phyloP scores from a whole-genome alignment of 2,113 vertebrate species.

The Rhizomys pruinosus region DNA sequence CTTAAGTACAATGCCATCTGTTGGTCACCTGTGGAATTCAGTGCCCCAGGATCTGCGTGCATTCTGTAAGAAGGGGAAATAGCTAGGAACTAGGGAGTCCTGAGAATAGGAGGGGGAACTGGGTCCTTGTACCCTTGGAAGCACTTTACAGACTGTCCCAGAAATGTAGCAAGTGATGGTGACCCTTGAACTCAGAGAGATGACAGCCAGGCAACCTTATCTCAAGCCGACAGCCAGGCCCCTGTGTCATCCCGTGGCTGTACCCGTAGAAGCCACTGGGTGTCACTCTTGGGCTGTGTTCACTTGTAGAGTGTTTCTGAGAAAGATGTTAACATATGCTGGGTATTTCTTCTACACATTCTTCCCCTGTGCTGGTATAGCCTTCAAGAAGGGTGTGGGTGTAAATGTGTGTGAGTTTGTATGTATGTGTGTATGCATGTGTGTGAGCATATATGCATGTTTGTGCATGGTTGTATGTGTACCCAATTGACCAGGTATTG shows the following conservation, averaged over 20 bases:
- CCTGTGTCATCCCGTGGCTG: background rate
- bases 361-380: background rate
- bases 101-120: too few relatives aligned
- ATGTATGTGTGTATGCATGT: background rate
- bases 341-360: background rate
- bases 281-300: constrained; percentile 19
- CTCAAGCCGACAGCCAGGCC: too few relatives aligned
- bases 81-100: too few relatives aligned
- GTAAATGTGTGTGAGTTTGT: too few relatives aligned
- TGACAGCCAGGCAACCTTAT: background rate
- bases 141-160: background rate
- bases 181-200: background rate
- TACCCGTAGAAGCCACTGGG: background rate
- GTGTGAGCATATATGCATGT: background rate
- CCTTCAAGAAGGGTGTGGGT: background rate
- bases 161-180: background rate
- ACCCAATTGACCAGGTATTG: background rate
- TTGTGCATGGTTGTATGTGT: too few relatives aligned
- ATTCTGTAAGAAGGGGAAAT: too few relatives aligned
- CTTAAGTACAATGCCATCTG: too few relatives aligned
- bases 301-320: background rate
- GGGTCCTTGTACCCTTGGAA: background rate
- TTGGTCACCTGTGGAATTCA: too few relatives aligned
- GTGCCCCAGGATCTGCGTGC: too few relatives aligned
- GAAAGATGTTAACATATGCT: background rate